Base-by-base conservation (phyloP, 2,888 invertebrate species). In the Eucera pruinosa region DNA sequence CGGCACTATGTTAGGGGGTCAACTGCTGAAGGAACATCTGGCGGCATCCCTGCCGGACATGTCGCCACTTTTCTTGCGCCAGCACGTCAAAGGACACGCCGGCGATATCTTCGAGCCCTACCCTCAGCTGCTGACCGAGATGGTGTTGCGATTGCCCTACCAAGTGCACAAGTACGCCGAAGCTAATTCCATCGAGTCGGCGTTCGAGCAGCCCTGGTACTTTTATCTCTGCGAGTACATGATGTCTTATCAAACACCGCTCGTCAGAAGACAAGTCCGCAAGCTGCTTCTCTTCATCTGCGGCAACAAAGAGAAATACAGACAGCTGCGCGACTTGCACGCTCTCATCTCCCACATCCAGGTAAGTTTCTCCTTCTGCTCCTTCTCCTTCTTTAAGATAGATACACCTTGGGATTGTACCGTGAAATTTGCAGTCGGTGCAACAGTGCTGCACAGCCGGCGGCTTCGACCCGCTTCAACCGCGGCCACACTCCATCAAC, bases 261-360 rank as follows among this genome's bases (percentile, higher is more conserved):
- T 95, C 87, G 95, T 97, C 0, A 94, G 98, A 84, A 95, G 98
- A 79, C 98, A 98, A 94, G 97, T 97, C 0, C 95, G 99, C 65
- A 99, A 99, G 93, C 93, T 99, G 20, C 92, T 99, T 20, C 94
- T 99, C 83, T 96, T 98, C 86, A 96, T 99, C 83, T 98, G 98
- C 91, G 98, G 98, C 25, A 98, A 97, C 67, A 98, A 98, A 90
- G 99, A 99, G 86, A 97, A 97, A 66, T 99, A 99, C 93, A 95
- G 99, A 0, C 97, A 98, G 90, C 93, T 98, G 82, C 95, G 99
- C 48, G 99, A 99, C 94, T 95, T 98, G 15, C 98, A 99, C 93
- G 97, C 98, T 0, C 94, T 99, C 5, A 97, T 97, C 87, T 97
- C 97, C 45, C 98, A 98, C 90, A 95, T 98, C 90, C 95, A 95